Conservation (phyloP, 2,797 vertebrate genomes). For the Erethizon dorsatum region DNA sequence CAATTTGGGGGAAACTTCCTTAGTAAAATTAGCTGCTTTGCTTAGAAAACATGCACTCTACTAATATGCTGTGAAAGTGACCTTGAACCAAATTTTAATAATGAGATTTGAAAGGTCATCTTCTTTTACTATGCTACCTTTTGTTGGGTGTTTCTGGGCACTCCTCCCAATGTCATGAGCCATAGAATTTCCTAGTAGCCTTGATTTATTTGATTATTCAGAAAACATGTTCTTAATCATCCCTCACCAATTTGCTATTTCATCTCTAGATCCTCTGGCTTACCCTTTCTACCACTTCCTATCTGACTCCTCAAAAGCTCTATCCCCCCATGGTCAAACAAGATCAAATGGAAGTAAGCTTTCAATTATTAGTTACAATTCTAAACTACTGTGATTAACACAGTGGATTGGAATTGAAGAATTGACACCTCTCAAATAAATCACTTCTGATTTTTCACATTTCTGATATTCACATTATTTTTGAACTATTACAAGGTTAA, state of each 20-base stretch:
- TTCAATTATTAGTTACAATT: slow-evolving; percentile 56
- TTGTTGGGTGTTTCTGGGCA: slow-evolving; percentile 66
- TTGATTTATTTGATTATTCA: slow-evolving; percentile 68
- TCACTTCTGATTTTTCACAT: slow-evolving; percentile 60
- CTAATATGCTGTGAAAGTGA: slow-evolving; percentile 64
- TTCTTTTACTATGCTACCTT: slow-evolving; percentile 30
- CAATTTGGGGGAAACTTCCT: slow-evolving; percentile 59
- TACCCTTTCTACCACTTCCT: slow-evolving; percentile 19
- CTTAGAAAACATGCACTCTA: slow-evolving; percentile 61
- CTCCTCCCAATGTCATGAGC: slow-evolving; percentile 24
- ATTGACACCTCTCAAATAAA: slow-evolving; percentile 62
- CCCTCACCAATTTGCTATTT: slow-evolving; percentile 51
- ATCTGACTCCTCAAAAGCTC: slow-evolving; percentile 51
- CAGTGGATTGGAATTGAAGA: not conserved
- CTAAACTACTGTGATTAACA: slow-evolving; percentile 56
- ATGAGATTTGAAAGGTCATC: slow-evolving; percentile 73
- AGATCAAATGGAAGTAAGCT: not conserved
- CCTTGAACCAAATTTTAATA: slow-evolving; percentile 71
- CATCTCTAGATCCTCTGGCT: slow-evolving; percentile 44
- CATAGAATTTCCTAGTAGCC: slow-evolving; percentile 54
- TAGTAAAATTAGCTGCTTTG: slow-evolving; percentile 67
- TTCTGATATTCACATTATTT: slow-evolving; percentile 65
- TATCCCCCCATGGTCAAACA: not conserved
- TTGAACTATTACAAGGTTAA: slow-evolving; percentile 61
- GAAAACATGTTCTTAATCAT: slow-evolving; percentile 71